Evolutionary conservation across 1,140 invertebrate species (phyloP).

Genomic region (Drosophila ohnishii): DNA sequence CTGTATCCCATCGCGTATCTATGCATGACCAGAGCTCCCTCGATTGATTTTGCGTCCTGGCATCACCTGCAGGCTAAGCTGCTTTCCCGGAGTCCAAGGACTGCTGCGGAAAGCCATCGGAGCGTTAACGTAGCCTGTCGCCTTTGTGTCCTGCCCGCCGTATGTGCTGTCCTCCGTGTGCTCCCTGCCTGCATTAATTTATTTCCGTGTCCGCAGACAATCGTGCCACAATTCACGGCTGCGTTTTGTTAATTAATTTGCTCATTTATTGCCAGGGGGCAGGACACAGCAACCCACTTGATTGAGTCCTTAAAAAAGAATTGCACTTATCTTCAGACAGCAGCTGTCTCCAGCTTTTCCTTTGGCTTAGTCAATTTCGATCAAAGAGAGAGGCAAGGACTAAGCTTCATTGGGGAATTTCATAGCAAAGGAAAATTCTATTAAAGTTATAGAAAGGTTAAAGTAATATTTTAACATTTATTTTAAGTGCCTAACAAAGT

Average conservation of each 20-base stretch:
- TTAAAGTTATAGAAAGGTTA: neutral
- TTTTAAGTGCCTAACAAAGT: too few species aligned
- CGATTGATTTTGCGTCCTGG: conserved; percentile 76
- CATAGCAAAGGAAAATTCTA: neutral
- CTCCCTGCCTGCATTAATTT: conserved; percentile 67
- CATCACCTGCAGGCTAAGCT: conserved; percentile 79
- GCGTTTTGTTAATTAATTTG: conserved; percentile 77
- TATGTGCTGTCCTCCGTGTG: conserved; percentile 6
- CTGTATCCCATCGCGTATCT: conserved; percentile 44
- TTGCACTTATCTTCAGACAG: conserved; percentile 52
- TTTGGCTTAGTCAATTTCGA: neutral
- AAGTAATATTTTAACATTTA: too few species aligned
- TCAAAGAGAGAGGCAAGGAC: neutral
- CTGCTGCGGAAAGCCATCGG: conserved; percentile 55
- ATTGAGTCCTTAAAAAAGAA: conserved; percentile 64
- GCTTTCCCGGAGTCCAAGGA: conserved; percentile 49
- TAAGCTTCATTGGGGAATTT: neutral
- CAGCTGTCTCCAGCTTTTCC: conserved; percentile 36
- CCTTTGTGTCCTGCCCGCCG: conserved; percentile 42
- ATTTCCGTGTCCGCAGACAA: conserved; percentile 65
- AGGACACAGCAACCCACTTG: conserved; percentile 19
- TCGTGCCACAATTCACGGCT: conserved; percentile 76
- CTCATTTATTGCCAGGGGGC: conserved; percentile 68
- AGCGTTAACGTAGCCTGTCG: conserved; percentile 73
- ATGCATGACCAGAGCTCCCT: conserved; percentile 69